Base-by-base conservation (phyloP, 2,113 vertebrate species). In the Baryphthengus martii region DNA sequence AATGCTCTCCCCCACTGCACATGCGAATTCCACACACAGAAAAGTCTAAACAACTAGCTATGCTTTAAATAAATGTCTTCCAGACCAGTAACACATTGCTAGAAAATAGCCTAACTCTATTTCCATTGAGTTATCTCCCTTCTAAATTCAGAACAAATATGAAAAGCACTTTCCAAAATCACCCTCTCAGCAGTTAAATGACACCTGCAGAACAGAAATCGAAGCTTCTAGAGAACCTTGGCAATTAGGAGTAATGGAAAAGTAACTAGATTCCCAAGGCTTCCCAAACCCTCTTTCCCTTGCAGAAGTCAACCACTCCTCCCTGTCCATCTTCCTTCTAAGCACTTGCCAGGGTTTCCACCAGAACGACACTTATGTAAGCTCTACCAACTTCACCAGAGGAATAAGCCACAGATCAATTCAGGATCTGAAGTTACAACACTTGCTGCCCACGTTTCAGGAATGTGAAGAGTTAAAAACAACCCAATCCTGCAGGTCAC, bases 181-280 rank as follows among this genome's bases (percentile, higher is more conserved):
- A 29, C n/a, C 28, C 70, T 78, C 28, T 37, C 33, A 23, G 62
- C 44, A 80, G 79, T 33, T 65, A 53, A 87, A 33, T 17, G 61
- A 52, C 88, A 96, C 95, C 73, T 93, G 86, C 76, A 91, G 71
- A 78, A 82, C 9, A 70, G 13, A 73, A 76, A 68, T 49, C 11
- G 50, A 90, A 91, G 90, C 89, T 82, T 84, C 65, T 33, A 92
- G 91, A 90, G 76, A 76, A 33, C 68, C 68, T 25, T 8, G 55
- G 73, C 56, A 65, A 85, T 44, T 5, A 61, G 35, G 49, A 55
- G 56, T 66, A 37, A 93, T 42, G 59, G 73, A 49, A 71, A 71
- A 90, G 35, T 13, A 63, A 40, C 37, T 2, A n/a, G 37, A 80
- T 35, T 63, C 71, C 72, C 77, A 52, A 50, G 21, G 61, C 21